phyloP scores from a whole-genome alignment of 2,797 vertebrate genomes.

The Pterois miles region DNA sequence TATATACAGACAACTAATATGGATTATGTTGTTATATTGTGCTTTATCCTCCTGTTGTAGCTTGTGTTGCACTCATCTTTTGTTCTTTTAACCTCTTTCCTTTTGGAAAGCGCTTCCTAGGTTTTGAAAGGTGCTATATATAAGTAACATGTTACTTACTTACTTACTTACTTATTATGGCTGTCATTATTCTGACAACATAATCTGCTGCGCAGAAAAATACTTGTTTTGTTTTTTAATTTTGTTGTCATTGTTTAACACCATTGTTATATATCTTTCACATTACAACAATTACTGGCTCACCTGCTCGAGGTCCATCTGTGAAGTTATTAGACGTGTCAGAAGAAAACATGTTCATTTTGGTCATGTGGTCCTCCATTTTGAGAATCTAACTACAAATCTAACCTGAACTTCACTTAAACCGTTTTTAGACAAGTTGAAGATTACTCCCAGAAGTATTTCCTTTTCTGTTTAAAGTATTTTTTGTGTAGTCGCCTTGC shows the following conservation, averaged over 20 bases:
- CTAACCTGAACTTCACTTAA: background rate
- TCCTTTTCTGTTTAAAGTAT: background rate
- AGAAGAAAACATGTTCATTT: conserved; percentile 72
- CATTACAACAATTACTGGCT: conserved; percentile 37
- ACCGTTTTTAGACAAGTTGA: background rate
- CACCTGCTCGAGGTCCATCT: conserved; percentile 84
- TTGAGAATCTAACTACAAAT: background rate
- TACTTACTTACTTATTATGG: no score
- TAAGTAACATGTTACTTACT: no score
- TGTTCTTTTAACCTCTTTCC: no score
- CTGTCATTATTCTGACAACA: background rate
- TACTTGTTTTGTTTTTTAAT: background rate
- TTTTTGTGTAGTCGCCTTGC: background rate
- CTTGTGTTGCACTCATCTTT: no score
- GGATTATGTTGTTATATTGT: no score
- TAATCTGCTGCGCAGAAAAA: background rate
- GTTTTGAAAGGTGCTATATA: no score
- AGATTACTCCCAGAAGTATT: background rate
- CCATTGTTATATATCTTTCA: background rate
- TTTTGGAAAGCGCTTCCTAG: no score
- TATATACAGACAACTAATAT: background rate
- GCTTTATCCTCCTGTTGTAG: no score
- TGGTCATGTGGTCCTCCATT: conserved; percentile 75
- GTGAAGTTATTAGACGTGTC: conserved; percentile 73
- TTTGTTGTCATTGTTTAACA: background rate